These are phyloP conservation scores for Lophura nycthemera DNA, from an alignment of 2,113 vertebrate genomes.

Conservation along the genomic window DNA sequence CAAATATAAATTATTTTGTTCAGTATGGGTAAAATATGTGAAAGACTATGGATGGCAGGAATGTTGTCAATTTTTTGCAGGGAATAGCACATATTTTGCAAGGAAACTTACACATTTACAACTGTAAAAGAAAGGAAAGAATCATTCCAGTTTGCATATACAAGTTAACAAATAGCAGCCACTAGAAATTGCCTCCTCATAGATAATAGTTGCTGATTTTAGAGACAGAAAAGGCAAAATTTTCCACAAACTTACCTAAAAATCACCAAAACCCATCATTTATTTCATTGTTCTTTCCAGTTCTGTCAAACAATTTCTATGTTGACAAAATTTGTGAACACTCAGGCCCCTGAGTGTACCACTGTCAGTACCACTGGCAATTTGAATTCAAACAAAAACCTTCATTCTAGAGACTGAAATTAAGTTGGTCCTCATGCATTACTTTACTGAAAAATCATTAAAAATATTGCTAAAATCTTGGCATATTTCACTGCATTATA, in stretches of 20 bases:
- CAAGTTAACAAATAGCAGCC: not conserved
- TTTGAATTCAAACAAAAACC: conserved; percentile 60
- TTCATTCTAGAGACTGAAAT: conserved; percentile 47
- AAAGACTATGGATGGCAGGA: accelerated
- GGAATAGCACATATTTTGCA: not conserved
- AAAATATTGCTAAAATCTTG: conserved; percentile 47
- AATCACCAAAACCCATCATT: not conserved
- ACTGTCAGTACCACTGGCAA: not conserved
- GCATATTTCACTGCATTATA: conserved; percentile 39
- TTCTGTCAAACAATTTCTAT: not conserved
- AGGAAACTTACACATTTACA: not conserved
- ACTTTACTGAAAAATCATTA: conserved; percentile 60
- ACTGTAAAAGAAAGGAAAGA: not conserved
- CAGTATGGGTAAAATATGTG: not conserved
- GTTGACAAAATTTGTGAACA: conserved; percentile 36
- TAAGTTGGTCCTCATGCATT: conserved; percentile 32
- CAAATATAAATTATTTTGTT: not conserved
- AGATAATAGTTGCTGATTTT: not conserved
- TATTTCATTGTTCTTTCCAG: not conserved
- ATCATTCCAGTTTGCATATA: not conserved
- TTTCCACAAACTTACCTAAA: not conserved
- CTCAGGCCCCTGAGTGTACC: not conserved
- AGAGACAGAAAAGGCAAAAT: not conserved
- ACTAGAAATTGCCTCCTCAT: not conserved
- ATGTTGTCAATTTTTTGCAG: not conserved